These are phyloP conservation scores for Diabrotica undecimpunctata DNA, from an alignment of 1,140 invertebrate genomes.

Conservation along the genomic window DNA sequence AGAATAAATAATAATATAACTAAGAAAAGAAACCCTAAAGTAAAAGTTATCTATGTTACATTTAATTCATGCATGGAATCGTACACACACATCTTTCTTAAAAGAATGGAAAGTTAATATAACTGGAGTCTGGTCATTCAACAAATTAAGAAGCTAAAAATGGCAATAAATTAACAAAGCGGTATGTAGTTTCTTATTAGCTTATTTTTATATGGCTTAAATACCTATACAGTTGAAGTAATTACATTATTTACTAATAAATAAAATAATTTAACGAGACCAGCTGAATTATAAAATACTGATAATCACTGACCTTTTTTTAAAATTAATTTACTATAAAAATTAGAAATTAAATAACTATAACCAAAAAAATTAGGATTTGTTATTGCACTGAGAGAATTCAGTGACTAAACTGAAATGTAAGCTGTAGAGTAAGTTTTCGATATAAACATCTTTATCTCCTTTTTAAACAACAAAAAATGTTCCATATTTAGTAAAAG, in stretches of 20 bases:
- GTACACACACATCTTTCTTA: too few species aligned
- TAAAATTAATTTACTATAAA: not conserved
- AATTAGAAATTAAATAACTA: constrained; percentile 14
- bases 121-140: constrained; percentile 8
- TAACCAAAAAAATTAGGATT: constrained; percentile 17
- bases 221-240: constrained; percentile 34
- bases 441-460: too few species aligned
- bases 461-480: too few species aligned
- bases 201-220: constrained; percentile 26
- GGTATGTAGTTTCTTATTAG: constrained; percentile 19
- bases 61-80: too few species aligned
- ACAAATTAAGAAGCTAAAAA: constrained; percentile 27
- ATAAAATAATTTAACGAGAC: constrained; percentile 44
- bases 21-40: too few species aligned
- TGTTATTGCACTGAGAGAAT: constrained; percentile 36
- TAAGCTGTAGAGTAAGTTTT: too few species aligned
- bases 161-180: constrained; percentile 29
- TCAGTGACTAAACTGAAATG: constrained; percentile 19
- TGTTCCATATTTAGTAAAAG: too few species aligned
- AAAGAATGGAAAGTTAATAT: not conserved
- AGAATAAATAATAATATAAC: too few species aligned
- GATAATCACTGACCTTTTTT: constrained; percentile 44
- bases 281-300: constrained; percentile 43
- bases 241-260: constrained; percentile 42
- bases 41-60: too few species aligned